Evolutionary conservation across 2,113 vertebrate species (phyloP), one percentile per base, ranked within the genome.

Genomic region (Tylochromis polylepis): DNA sequence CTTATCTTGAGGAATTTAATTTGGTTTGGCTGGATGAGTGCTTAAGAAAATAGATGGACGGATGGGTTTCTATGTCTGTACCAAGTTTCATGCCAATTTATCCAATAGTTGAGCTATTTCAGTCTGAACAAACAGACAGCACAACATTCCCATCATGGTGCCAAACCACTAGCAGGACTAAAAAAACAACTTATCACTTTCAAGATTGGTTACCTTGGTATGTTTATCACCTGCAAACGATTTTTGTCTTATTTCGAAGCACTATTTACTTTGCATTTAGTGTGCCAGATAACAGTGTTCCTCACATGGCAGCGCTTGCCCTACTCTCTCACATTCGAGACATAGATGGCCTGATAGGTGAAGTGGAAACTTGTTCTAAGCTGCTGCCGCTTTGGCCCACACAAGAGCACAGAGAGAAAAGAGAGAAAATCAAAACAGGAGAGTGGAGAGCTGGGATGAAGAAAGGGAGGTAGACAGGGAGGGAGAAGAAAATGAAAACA

Each of bases 261-360:
- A 86, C 49, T 90, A 84, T 90, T 93, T 91, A 87, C 86, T 88
- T 88, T 89, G 89, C 70, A 89, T 93, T 93, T 83, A 83, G 65
- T 15, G 62, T 85, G 83, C 84, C 78, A 93, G 92, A 95, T 94
- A 94, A 94, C 86, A 84, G 67, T 82, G 59, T 82, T 88, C 87
- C 92, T 94, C 95, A 95, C 92, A 94, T 95, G 94, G 95, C 88
- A 95, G 89, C 83, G 88, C 88, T 95, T 94, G 92, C 86, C 87
- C 89, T 90, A 89, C 88, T 92, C 84, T 94, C 91, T 90, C 89
- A 92, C 91, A 93, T 93, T 96, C 46, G 67, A 93, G 94, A 91
- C 91, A 89, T 91, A 95, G 94, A 95, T 94, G 93, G 92, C 88
- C 89, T 86, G 92, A 95, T 94, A 93, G 90, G 89, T 93, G 91